Conservation (phyloP, 2,888 invertebrate genomes). For the Cerceris rybyensis region DNA sequence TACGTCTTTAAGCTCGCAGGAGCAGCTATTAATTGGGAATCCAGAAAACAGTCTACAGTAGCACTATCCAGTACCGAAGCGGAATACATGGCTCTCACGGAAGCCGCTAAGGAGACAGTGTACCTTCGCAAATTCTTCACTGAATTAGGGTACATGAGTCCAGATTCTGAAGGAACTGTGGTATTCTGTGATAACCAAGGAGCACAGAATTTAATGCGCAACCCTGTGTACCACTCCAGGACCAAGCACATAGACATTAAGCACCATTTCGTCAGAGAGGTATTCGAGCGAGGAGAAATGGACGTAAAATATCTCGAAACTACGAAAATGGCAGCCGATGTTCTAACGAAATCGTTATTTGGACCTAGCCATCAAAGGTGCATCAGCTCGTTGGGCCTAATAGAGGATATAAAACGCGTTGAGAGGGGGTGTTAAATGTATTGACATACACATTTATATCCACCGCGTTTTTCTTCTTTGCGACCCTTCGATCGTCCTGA, state of each 20-base stretch:
- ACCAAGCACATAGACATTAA: slow-evolving; percentile 8
- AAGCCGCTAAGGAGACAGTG: neutral
- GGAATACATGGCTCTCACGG: neutral
- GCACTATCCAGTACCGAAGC: too few relatives aligned
- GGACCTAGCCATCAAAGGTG: neutral
- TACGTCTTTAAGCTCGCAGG: too few relatives aligned
- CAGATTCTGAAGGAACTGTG: neutral
- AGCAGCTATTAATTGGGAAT: too few relatives aligned
- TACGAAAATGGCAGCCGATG: neutral
- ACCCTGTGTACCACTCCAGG: neutral
- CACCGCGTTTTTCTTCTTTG: too few relatives aligned
- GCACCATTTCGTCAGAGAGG: slow-evolving; percentile 5
- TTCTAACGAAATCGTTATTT: neutral
- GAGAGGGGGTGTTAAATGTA: neutral
- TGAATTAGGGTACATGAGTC: neutral
- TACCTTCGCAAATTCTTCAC: neutral
- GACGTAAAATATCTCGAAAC: neutral
- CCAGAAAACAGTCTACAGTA: too few relatives aligned
- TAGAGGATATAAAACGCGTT: neutral
- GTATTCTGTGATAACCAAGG: slow-evolving; percentile 8
- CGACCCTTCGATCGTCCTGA: too few relatives aligned
- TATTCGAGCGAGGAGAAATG: neutral
- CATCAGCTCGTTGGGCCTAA: neutral
- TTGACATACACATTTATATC: too few relatives aligned
- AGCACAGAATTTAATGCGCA: neutral